A percentile compares a stretch with the other conserved stretches of the same genome.
These are phyloP conservation scores for Glossosoma conforme DNA, from an alignment of 1,140 invertebrate species.

Conservation along the genomic window DNA sequence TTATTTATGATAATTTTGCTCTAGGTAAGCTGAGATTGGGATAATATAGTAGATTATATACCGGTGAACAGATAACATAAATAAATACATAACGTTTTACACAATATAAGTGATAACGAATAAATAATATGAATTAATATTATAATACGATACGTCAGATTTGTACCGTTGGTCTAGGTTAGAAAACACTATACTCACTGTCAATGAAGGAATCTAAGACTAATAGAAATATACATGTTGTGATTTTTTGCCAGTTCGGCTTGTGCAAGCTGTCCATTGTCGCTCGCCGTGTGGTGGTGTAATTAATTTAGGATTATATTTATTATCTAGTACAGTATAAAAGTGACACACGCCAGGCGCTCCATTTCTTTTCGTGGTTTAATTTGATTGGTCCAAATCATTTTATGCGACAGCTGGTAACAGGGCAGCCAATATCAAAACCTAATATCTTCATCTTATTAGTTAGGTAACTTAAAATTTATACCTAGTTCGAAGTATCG, in stretches of 20 bases:
- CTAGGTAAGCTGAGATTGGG: too few relatives aligned
- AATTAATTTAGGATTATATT: conserved; percentile 6
- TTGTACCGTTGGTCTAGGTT: conserved; percentile 16
- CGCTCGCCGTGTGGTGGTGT: conserved; percentile 13
- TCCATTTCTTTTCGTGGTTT: conserved; percentile 27
- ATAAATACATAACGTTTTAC: too few relatives aligned
- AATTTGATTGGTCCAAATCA: conserved; percentile 25
- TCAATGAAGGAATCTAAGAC: conserved; percentile 48
- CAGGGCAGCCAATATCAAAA: background rate
- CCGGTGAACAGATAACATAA: too few relatives aligned
- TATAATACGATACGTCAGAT: conserved; percentile 19
- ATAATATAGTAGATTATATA: too few relatives aligned
- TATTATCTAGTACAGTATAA: conserved; percentile 16
- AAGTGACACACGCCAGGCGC: conserved; percentile 22
- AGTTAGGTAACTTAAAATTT: too few relatives aligned
- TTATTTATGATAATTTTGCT: too few relatives aligned
- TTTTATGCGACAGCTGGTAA: conserved; percentile 2
- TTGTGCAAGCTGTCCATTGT: conserved; percentile 19
- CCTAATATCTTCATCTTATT: too few relatives aligned
- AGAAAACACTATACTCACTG: conserved; percentile 38
- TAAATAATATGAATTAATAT: too few relatives aligned
- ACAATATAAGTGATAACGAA: too few relatives aligned
- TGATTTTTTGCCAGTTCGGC: conserved; percentile 46
- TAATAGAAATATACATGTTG: conserved; percentile 49
- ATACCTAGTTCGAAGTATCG: too few relatives aligned